These are phyloP conservation scores for Dysdera silvatica DNA, from an alignment of 1,140 invertebrate species.

Conservation along the genomic window DNA sequence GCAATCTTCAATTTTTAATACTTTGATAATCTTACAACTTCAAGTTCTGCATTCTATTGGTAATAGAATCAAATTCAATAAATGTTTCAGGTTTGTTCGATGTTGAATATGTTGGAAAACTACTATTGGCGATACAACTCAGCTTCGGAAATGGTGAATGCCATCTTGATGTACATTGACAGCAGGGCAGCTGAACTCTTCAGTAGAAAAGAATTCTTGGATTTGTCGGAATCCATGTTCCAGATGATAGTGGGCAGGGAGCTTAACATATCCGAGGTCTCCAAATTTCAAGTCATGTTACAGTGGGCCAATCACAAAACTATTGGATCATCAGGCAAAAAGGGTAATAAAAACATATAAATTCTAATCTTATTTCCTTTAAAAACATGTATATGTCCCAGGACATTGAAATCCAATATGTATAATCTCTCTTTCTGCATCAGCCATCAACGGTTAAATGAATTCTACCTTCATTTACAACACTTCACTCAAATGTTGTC, in stretches of 20 bases:
- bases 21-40: too few relatives aligned
- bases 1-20: too few relatives aligned
- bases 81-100: constrained; percentile 63
- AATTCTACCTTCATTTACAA: too few relatives aligned
- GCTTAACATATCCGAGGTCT: constrained; percentile 76
- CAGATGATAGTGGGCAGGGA: constrained; percentile 86
- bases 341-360: too few relatives aligned
- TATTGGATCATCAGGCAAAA: constrained; percentile 24
- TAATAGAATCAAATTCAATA: not conserved
- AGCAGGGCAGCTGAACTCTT: constrained; percentile 70
- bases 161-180: constrained; percentile 85
- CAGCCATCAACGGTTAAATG: too few relatives aligned
- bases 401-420: too few relatives aligned
- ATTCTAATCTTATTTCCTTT: too few relatives aligned
- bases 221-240: constrained; percentile 86
- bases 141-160: constrained; percentile 83
- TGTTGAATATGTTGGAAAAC: constrained; percentile 85
- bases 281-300: constrained; percentile 88
- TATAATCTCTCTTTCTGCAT: too few relatives aligned
- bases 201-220: constrained; percentile 70
- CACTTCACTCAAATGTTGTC: too few relatives aligned
- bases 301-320: constrained; percentile 79
- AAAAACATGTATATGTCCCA: too few relatives aligned
- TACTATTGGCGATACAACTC: constrained; percentile 93
- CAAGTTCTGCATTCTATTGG: not conserved